Evolutionary conservation across 2,113 vertebrate species (phyloP), one percentile per base, ranked within the genome.

Genomic region (Sminthopsis crassicaudata): DNA sequence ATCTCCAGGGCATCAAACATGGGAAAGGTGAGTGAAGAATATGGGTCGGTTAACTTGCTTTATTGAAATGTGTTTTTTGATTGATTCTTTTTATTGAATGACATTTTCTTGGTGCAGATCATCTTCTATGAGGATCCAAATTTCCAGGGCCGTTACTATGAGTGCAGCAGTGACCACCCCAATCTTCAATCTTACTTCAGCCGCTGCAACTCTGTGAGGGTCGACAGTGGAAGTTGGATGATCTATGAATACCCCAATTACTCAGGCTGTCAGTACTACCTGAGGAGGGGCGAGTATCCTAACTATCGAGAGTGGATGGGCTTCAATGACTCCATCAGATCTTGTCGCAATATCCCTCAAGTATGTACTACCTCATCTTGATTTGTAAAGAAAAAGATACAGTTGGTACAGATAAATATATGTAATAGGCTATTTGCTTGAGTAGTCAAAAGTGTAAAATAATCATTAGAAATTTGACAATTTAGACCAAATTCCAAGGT

Each of bases 121-220:
- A 97, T 95, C 96, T 98, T 98, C 95, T 99, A 96, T 4, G 98
- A 98, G 97, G 98, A 98, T 6, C 98, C 91, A 48, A 97, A 97
- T 97, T 99, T 98, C 98, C 97, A 97, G 98, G 98, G 98, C 36
- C 97, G 97, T 96, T 98, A 98, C 94, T 98, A 97, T 48, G 98
- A 98, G 96, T 98, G 98, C 95, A 97, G 94, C 46, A 96, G 95
- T 91, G 98, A 99, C 98, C 97, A 97, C 26, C 53, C 98, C 0
- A 98, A 99, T 94, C 98, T 98, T 98, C 96, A 97, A 36, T 76
- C 91, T 90, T 96, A 98, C 96, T 97, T 99, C 92, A 98, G 92
- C 96, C 57, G 93, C 97, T 99, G 98, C 90, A 98, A 98, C 98
- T 99, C 98, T 0, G 98, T 98, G 89, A 97, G 92, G 4, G 97